A percentile compares a stretch with the other conserved stretches of the same genome.
phyloP scores from a whole-genome alignment of 2,113 vertebrate genomes.

The Cepphus grylle region DNA sequence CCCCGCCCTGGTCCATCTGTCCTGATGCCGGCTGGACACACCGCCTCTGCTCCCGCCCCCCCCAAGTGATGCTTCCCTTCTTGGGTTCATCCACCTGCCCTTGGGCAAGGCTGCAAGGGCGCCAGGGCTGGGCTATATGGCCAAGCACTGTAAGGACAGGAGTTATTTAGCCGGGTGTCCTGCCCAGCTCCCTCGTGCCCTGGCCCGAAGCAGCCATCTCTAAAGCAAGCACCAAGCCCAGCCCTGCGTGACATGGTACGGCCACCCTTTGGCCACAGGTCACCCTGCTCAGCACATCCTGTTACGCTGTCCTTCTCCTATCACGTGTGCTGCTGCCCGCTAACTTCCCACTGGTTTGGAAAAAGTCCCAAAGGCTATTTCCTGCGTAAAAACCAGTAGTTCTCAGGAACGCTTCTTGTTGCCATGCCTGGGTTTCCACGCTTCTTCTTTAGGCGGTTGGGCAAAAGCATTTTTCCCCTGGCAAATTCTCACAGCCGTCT shows the following conservation, averaged over 20 bases:
- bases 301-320: neutral
- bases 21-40: neutral
- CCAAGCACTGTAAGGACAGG: neutral
- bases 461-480: neutral
- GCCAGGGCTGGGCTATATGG: rapidly evolving
- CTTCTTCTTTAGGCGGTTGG: neutral
- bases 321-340: neutral
- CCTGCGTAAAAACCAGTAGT: neutral
- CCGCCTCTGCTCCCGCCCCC: neutral
- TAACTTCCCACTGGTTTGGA: neutral
- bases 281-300: neutral
- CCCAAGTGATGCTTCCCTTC: neutral
- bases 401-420: neutral
- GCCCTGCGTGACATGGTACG: neutral
- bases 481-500: neutral
- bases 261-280: neutral
- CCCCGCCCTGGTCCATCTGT: rapidly evolving
- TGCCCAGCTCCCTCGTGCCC: neutral
- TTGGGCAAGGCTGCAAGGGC: neutral
- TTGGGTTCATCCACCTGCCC: neutral
- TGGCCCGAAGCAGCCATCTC: neutral
- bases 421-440: neutral
- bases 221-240: neutral
- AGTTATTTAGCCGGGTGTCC: neutral
- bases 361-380: neutral